Percentiles rank a stretch among this genome's conserved stretches.
These are phyloP conservation scores for Euleptes europaea DNA, from an alignment of 2,113 vertebrate genomes.

Conservation along the genomic window DNA sequence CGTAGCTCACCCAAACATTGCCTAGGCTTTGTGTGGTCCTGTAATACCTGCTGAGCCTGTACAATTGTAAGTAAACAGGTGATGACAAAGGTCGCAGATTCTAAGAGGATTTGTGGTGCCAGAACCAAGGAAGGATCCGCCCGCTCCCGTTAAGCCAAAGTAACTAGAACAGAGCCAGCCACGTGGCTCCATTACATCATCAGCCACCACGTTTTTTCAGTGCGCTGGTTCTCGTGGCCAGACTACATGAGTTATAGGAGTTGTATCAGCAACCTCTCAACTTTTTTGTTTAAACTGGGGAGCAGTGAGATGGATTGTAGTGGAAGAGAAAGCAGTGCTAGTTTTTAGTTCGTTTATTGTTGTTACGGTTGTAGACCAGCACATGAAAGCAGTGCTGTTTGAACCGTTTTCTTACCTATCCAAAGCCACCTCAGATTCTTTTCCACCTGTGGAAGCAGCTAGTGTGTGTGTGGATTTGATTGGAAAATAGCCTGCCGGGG, in stretches of 20 bases:
- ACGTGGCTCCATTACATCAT: neutral
- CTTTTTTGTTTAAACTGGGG: neutral
- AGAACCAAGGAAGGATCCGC: neutral
- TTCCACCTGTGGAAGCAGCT: no score
- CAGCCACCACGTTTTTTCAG: neutral
- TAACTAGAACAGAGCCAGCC: neutral
- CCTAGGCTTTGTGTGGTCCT: neutral
- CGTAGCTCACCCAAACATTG: neutral
- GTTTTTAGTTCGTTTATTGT: no score
- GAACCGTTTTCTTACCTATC: neutral
- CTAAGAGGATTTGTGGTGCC: neutral
- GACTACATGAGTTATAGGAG: neutral
- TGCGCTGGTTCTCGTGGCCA: neutral
- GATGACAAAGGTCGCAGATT: neutral
- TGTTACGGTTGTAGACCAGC: no score
- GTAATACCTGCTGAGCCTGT: neutral
- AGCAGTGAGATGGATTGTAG: neutral
- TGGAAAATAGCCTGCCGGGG: neutral
- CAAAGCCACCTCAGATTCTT: no score
- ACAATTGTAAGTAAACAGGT: neutral
- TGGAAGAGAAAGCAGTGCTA: no score
- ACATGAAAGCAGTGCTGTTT: neutral
- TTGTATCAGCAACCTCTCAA: neutral
- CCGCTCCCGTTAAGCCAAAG: neutral
- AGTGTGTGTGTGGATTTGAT: neutral